Percentiles rank a stretch among this genome's conserved stretches.
phyloP scores from a whole-genome alignment of 2,888 invertebrate species.

The Anoplius nigerrimus region DNA sequence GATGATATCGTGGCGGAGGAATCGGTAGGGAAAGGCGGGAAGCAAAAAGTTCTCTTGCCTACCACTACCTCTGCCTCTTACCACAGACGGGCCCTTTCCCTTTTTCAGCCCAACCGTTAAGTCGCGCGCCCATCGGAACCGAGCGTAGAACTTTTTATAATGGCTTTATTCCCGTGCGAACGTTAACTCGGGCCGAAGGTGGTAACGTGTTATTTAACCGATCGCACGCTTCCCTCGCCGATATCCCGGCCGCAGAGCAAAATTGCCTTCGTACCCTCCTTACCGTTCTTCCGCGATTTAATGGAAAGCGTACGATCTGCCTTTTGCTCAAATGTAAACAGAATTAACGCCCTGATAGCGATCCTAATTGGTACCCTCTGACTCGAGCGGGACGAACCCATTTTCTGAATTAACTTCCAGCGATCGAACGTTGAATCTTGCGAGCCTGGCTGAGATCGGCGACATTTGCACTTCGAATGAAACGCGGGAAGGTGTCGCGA shows the following conservation, averaged over 20 bases:
- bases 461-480: too few relatives aligned
- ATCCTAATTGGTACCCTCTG: slow-evolving; percentile 20
- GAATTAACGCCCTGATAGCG: slow-evolving; percentile 40
- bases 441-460: too few relatives aligned
- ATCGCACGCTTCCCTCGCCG: slow-evolving; percentile 37
- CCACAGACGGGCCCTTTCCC: slow-evolving; percentile 46
- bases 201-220: slow-evolving; percentile 63
- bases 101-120: slow-evolving; percentile 15
- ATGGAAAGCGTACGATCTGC: slow-evolving; percentile 31
- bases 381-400: too few relatives aligned
- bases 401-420: too few relatives aligned
- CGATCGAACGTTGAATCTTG: too few relatives aligned
- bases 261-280: slow-evolving; percentile 48
- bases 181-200: slow-evolving; percentile 35
- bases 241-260: slow-evolving; percentile 27
- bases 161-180: slow-evolving; percentile 54
- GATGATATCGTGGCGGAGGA: too few relatives aligned
- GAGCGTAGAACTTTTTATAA: slow-evolving; percentile 47
- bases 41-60: too few relatives aligned
- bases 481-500: too few relatives aligned
- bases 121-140: slow-evolving; percentile 32
- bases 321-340: slow-evolving; percentile 48
- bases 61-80: too few relatives aligned
- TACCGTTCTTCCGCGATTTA: slow-evolving; percentile 27
- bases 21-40: too few relatives aligned